Base-by-base conservation (phyloP, 2,888 invertebrate genomes). In the Melanostoma mellinum region DNA sequence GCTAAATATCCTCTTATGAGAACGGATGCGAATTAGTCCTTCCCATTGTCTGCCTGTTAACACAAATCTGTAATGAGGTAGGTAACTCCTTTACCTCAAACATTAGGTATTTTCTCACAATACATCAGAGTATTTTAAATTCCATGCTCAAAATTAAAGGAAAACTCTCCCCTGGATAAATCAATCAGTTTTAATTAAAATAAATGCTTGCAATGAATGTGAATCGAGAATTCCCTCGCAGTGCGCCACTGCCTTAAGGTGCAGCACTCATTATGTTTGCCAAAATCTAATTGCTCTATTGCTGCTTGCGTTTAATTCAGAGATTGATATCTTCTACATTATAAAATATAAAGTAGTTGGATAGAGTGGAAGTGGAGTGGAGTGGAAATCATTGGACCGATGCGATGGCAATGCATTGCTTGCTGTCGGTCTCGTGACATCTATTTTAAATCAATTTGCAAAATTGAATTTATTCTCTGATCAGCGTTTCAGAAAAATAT, bases 361-460 rank as follows among this genome's bases (percentile, higher is more conserved):
- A 1, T 20, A 20, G 20, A 20, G 20, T 20, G 20, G 20, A 20
- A 20, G 20, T 20, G 20, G 20, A 78, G 65, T 69, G 58, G 78
- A 69, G 33, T 69, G 53, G 48, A 68, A 82, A 69, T 56, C 65
- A 52, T 60, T 58, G 61, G 73, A 73, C 73, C 72, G 67, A 78
- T 56, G 72, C 77, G 78, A 69, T 69, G 73, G 68, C 72, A 61
- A 78, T 56, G 72, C 77, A 82, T 74, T 69, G 73, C 68, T 52
- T 71, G 79, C 74, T 79, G 84, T 79, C 79, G 67, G 65, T 79
- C 78, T 84, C 61, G 71, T 84, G 84, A 84, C 84, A 79, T 84
- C 84, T 84, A 79, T 75, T 84, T 84, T 84, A 75, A 84, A 84
- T 79, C 74, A 79, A 78, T 72, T 78, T 71, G 20, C 52, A 50